Evolutionary conservation across 2,113 vertebrate species (phyloP), one percentile per base, ranked within the genome.

Genomic region (Amphiprion percula): DNA sequence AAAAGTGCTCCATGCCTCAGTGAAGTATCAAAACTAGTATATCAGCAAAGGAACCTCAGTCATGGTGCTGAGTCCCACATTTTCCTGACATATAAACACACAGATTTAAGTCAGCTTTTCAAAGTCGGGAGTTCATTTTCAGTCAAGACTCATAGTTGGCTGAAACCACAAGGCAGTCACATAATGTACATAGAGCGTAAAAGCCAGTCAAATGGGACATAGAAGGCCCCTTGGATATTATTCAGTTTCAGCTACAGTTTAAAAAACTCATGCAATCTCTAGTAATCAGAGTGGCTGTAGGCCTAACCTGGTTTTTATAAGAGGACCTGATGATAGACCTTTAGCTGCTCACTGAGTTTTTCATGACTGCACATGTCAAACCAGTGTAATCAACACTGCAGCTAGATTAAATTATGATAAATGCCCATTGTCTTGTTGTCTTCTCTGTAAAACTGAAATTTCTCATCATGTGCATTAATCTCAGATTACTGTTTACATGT

Each of bases 141-240:
- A 89, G 77, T 84, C 12, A 83, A 79, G 70, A 72, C 62, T 71
- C 78, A 62, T 71, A 77, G 83, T 76, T 82, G 75, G 37, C 76
- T 81, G 63, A 88, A 91, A 90, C 88, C 90, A 85, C 91, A 92
- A 56, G 68, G 53, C 83, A 21, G 65, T 82, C 83, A 82, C 90
- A 91, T 88, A 87, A 88, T 70, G 86, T 85, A 85, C 68, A 81
- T 21, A 68, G 76, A 90, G 86, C 79, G 62, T 91, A 89, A 91
- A 88, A 77, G 83, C 46, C 71, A 59, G 88, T 88, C 68, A 88
- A 91, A 90, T 86, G 80, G 74, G 73, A 73, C 85, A 44, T 86
- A 62, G 80, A 88, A 85, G 77, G 86, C 86, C 90, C 85, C 88
- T 64, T 74, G 79, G 88, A 88, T 87, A 78, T 28, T 39, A 90